A percentile compares a stretch with the other conserved stretches of the same genome.
Conservation (phyloP, 2,888 invertebrate species). For the Agelastica alni region DNA sequence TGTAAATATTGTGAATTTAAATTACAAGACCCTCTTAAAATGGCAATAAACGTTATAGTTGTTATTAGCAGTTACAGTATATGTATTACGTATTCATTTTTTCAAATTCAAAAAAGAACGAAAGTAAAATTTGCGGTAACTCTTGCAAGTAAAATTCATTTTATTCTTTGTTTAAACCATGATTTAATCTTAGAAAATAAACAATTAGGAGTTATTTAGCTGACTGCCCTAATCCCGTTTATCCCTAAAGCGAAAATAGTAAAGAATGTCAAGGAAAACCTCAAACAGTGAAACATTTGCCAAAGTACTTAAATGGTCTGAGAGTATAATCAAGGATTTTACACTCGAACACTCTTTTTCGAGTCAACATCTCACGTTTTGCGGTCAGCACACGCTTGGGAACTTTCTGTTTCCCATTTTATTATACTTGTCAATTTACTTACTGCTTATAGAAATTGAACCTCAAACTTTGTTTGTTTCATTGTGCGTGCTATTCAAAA, state of each 20-base stretch:
- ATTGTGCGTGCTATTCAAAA: too few relatives aligned
- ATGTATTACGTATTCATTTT: too few relatives aligned
- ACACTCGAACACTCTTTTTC: conserved; percentile 43
- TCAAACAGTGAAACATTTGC: conserved; percentile 27
- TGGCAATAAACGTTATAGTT: too few relatives aligned
- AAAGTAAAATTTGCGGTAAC: too few relatives aligned
- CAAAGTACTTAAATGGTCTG: neutral
- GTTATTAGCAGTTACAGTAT: too few relatives aligned
- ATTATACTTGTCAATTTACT: neutral
- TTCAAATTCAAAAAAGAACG: too few relatives aligned
- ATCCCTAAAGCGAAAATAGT: neutral
- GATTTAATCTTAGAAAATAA: neutral
- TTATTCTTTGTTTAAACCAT: too few relatives aligned
- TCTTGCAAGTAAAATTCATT: too few relatives aligned
- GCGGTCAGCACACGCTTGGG: conserved; percentile 47
- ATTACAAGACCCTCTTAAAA: too few relatives aligned
- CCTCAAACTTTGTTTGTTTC: too few relatives aligned
- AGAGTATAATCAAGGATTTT: conserved; percentile 43
- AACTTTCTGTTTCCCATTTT: conserved; percentile 29
- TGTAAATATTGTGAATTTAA: too few relatives aligned
- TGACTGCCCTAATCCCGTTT: neutral
- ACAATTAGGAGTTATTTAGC: neutral
- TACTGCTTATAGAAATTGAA: too few relatives aligned
- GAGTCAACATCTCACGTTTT: conserved; percentile 48
- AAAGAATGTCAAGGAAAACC: conserved; percentile 9